Evolutionary conservation across 1,140 invertebrate species (phyloP), one percentile per base, ranked within the genome.

Genomic region (Ceratitis capitata): DNA sequence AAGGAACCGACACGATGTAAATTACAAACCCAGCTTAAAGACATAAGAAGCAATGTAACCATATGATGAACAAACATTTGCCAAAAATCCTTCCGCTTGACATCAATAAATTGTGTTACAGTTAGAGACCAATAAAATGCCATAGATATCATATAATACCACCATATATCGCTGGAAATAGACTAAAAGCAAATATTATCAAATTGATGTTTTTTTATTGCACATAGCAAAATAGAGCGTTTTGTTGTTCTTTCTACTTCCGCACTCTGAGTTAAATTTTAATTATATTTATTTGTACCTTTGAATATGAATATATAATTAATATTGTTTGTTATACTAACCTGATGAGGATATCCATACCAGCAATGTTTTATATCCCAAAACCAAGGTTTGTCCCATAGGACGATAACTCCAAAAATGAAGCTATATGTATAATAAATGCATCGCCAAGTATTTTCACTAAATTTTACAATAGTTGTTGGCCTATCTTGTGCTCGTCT

Each of bases 1-100:
- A 99, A 92, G 0, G 97, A 96, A 4, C 98, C 98, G 78, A 99
- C 96, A 49, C 98, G 94, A 86, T 97, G 95, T 87, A 99, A 94
- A 93, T 99, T 99, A 91, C 97, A 97, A 2, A 98, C 94, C 97
- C 98, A 99, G 39, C 97, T 98, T 89, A 99, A 96, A 64, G 94
- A 95, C 93, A 99, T 95, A 51, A 99, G 93, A 47, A 95, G 89
- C 87, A 99, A 96, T 3, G 98, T 99, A 5, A 97, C 96, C 89
- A 98, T 95, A 90, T 99, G 98, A 93, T 99, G 98, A 74, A 98
- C 94, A 91, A 99, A 98, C 98, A 99, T 99, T 94, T 99, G 97
- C 96, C 97, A 97, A 92, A 99, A 99, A 93, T 99, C 98, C 93
- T 98, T 98, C 82, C 96, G 94, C 88, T 96, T 97, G 53, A 98